These are phyloP conservation scores for Cyphomyrus plagiostoma DNA, from an alignment of 2,113 vertebrate species.

Conservation along the genomic window DNA sequence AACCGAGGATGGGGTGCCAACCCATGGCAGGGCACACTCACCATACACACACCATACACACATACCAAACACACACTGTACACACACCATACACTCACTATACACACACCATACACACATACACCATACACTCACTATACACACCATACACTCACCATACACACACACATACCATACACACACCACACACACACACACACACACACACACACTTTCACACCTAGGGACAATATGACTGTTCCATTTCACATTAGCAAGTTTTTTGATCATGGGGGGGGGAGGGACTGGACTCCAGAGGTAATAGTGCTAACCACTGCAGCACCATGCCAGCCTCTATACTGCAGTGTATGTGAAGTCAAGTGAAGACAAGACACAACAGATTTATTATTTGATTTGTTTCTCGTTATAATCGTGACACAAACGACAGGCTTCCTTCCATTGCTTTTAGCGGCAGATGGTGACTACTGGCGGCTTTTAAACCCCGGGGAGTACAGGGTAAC, in stretches of 20 bases:
- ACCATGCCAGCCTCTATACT: not conserved
- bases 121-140: too few relatives aligned
- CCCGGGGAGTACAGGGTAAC: conserved; percentile 85
- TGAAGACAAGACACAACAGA: not conserved
- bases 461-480: conserved; percentile 93
- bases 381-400: not conserved
- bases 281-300: not conserved
- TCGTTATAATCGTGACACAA: not conserved
- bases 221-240: not conserved
- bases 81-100: too few relatives aligned
- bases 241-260: not conserved
- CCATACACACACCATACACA: too few relatives aligned
- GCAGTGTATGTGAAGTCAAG: not conserved
- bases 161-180: too few relatives aligned
- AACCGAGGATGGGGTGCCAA: too few relatives aligned
- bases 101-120: too few relatives aligned
- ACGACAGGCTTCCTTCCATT: not conserved
- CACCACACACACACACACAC: too few relatives aligned
- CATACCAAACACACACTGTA: too few relatives aligned
- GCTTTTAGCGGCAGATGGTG: conserved; percentile 72
- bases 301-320: not conserved
- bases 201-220: too few relatives aligned
- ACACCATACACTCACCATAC: too few relatives aligned
- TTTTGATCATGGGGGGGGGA: not conserved
- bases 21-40: too few relatives aligned